Conservation (phyloP, 2,888 invertebrate genomes). For the Scaptomyza flava region DNA sequence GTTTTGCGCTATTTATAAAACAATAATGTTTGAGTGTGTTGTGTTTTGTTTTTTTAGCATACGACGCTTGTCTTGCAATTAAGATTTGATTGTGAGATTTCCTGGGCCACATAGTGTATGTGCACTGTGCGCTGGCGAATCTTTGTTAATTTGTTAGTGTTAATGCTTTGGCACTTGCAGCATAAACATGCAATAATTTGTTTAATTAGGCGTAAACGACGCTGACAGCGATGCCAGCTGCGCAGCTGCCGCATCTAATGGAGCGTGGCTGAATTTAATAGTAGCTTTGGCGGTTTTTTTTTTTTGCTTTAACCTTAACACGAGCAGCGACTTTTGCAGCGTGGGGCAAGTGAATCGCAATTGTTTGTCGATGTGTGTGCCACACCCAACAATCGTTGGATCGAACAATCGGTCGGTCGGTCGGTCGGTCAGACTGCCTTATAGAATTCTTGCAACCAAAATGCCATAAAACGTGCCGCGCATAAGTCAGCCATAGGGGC, state of each 20-base stretch:
- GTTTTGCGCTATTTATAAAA: slow-evolving; percentile 67
- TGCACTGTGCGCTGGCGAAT: slow-evolving; percentile 35
- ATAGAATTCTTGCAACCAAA: slow-evolving; percentile 58
- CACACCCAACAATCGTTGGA: slow-evolving; percentile 45
- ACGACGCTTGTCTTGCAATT: slow-evolving; percentile 71
- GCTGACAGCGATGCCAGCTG: slow-evolving; percentile 49
- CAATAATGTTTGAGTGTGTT: slow-evolving; percentile 24
- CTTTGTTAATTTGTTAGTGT: slow-evolving; percentile 27
- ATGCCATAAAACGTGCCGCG: slow-evolving; percentile 60
- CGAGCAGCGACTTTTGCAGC: slow-evolving; percentile 36
- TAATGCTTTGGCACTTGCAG: slow-evolving; percentile 49
- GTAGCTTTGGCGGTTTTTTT: slow-evolving; percentile 59
- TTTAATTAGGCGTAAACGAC: slow-evolving; percentile 79
- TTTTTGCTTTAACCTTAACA: slow-evolving; percentile 58
- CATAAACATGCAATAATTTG: slow-evolving; percentile 75
- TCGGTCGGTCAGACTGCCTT: slow-evolving; percentile 28
- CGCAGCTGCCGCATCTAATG: slow-evolving; percentile 64
- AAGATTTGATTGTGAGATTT: slow-evolving; percentile 75
- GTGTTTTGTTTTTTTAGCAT: slow-evolving; percentile 29
- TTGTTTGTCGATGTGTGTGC: slow-evolving; percentile 22
- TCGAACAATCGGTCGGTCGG: slow-evolving; percentile 1
- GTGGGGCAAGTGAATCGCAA: slow-evolving; percentile 68
- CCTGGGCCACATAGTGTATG: slow-evolving; percentile 51
- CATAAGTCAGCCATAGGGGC: slow-evolving; percentile 42
- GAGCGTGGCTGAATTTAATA: slow-evolving; percentile 74